Percentiles rank a stretch among this genome's conserved stretches.
Conservation (phyloP, 2,113 vertebrate species). For the Dermatemys mawii region DNA sequence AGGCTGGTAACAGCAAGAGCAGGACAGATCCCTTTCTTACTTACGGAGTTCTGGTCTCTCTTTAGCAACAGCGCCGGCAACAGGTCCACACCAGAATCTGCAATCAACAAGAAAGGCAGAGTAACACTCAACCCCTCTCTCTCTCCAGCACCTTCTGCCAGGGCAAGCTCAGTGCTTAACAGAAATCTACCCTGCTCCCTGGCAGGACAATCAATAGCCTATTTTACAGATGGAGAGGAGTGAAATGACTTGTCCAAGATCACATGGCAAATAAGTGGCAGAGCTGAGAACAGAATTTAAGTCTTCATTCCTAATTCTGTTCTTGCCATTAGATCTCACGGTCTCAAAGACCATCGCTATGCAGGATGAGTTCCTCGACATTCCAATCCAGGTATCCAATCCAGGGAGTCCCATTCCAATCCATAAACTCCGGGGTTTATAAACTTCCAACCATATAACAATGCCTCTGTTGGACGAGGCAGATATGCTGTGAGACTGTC, state of each 20-base stretch:
- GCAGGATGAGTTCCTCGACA: neutral
- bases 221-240: neutral
- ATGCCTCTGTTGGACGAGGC: neutral
- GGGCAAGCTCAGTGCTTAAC: neutral
- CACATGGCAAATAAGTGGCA: no score
- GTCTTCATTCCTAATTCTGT: neutral
- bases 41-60: constrained; percentile 83
- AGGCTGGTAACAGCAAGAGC: fast-evolving
- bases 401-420: neutral
- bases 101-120: constrained; percentile 24
- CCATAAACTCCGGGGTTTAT: neutral
- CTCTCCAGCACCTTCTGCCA: neutral
- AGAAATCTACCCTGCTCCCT: neutral
- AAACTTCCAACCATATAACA: neutral
- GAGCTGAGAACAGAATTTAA: neutral
- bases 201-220: neutral
- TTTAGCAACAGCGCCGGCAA: constrained; percentile 79
- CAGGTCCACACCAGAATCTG: constrained; percentile 65
- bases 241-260: neutral
- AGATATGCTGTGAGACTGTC: neutral
- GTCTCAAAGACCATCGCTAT: neutral
- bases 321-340: neutral
- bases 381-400: no score
- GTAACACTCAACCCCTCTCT: neutral
- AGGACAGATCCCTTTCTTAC: neutral